These are phyloP conservation scores for Nemoura dubitans DNA, from an alignment of 2,888 invertebrate species.

Conservation along the genomic window DNA sequence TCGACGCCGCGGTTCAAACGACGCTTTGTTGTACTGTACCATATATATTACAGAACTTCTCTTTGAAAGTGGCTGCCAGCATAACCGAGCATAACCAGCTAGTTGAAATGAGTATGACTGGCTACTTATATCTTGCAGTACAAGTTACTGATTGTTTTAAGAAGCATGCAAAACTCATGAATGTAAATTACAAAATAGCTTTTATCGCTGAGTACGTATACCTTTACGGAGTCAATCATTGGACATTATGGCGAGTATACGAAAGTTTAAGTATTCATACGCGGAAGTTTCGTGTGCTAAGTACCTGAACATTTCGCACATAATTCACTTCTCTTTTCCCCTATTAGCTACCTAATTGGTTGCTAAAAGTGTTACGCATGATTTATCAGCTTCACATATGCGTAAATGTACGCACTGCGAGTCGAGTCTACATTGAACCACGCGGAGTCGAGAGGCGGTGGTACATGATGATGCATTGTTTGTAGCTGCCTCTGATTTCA, in stretches of 20 bases:
- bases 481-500: not conserved
- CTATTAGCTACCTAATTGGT: constrained; percentile 12
- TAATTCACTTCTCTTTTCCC: not conserved
- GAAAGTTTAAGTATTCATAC: not conserved
- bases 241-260: not conserved
- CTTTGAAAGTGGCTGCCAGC: not conserved
- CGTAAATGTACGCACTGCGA: not conserved
- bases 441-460: not conserved
- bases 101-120: not conserved
- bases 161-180: not conserved
- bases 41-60: too few species aligned
- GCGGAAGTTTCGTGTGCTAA: not conserved
- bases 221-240: not conserved
- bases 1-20: not conserved
- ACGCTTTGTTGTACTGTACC: not conserved
- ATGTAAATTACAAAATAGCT: not conserved
- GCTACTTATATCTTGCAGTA: too few species aligned
- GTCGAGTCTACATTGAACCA: not conserved
- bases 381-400: not conserved
- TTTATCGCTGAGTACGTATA: not conserved
- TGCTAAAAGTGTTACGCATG: not conserved
- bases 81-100: not conserved
- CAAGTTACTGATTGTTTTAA: not conserved
- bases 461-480: not conserved
- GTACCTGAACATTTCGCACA: not conserved